Percentiles rank a stretch among this genome's conserved stretches.
These are phyloP conservation scores for Eudorcas thomsonii DNA, from an alignment of 2,113 vertebrate species.

Conservation along the genomic window DNA sequence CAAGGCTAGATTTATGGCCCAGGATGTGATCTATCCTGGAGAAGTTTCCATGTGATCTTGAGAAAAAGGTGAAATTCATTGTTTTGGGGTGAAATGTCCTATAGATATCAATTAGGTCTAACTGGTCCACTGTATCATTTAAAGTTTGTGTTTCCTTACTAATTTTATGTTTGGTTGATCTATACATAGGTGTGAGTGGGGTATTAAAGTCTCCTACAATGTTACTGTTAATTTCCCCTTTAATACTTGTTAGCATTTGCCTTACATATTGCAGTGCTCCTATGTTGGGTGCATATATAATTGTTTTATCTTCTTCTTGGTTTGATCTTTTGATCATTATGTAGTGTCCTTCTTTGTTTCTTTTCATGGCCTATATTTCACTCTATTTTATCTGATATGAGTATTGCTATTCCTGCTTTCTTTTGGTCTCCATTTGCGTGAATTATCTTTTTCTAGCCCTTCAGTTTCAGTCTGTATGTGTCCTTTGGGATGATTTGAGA, in stretches of 20 bases:
- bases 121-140: background rate
- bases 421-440: background rate
- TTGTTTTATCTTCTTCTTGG: background rate
- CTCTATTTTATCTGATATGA: background rate
- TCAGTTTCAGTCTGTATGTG: background rate
- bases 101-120: background rate
- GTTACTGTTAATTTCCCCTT: background rate
- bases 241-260: background rate
- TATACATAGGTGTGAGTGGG: background rate
- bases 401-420: background rate
- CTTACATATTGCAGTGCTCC: background rate
- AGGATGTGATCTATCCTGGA: background rate
- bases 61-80: background rate
- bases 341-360: background rate
- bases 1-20: background rate
- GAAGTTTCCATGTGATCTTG: background rate
- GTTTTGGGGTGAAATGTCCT: background rate
- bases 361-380: background rate
- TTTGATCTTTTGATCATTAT: background rate
- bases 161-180: background rate
- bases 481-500: background rate
- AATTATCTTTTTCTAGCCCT: background rate
- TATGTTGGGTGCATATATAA: background rate
- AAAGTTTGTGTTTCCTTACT: background rate
- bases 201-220: background rate